These are phyloP conservation scores for Meta bourneti DNA, from an alignment of 2,888 invertebrate species.

Conservation along the genomic window DNA sequence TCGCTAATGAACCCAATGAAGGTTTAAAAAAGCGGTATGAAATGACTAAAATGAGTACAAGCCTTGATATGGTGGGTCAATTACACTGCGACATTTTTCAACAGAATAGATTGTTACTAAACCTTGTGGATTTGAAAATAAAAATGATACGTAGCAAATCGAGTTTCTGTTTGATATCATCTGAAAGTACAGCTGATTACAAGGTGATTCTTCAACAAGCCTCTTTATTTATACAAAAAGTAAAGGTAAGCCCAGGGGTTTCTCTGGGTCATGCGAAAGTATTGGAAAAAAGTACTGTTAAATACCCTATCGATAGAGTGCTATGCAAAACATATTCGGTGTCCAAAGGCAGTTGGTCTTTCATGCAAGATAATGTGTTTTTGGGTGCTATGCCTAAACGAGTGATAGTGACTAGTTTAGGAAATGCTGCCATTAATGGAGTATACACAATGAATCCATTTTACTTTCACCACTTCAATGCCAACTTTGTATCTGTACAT, in stretches of 20 bases:
- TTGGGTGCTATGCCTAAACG: no score
- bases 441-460: constrained; percentile 77
- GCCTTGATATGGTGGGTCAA: not conserved
- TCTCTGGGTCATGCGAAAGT: constrained; percentile 28
- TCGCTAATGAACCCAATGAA: no score
- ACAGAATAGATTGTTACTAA: no score
- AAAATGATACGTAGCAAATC: no score
- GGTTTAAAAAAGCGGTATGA: no score
- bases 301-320: constrained; percentile 33
- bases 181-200: not conserved
- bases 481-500: constrained; percentile 77
- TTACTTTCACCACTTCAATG: constrained; percentile 77
- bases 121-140: no score
- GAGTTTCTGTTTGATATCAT: not conserved
- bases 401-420: constrained; percentile 79
- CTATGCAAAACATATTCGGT: constrained; percentile 18
- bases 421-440: constrained; percentile 77
- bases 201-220: constrained; percentile 14
- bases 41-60: not conserved
- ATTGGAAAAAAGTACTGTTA: constrained; percentile 5
- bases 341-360: no score
- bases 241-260: constrained; percentile 9
- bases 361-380: no score
- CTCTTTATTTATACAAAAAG: constrained; percentile 4
- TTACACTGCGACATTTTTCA: constrained; percentile 2